Evolutionary conservation across 2,113 vertebrate species (phyloP).

Genomic region (Narcine bancroftii): DNA sequence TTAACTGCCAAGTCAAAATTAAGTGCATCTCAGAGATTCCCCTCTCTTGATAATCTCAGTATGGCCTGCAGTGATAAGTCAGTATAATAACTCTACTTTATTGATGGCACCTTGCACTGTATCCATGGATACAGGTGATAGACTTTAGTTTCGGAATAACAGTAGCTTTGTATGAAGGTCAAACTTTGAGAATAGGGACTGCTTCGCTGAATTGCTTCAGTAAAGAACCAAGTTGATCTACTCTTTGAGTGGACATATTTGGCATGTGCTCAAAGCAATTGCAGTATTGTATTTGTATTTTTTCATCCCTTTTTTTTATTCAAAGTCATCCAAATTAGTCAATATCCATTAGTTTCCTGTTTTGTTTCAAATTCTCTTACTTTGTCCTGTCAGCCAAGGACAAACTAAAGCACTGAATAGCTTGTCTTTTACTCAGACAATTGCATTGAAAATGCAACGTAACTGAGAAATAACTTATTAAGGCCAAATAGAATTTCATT

Average conservation of each 20-base stretch:
- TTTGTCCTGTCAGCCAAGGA: not conserved
- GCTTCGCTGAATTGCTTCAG: not conserved
- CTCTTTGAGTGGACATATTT: not conserved
- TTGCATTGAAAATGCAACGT: not conserved
- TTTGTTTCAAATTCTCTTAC: not conserved
- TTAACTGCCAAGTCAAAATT: not conserved
- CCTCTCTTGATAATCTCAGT: not conserved
- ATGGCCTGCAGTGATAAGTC: not conserved
- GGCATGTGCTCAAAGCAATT: not conserved
- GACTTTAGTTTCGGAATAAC: not conserved
- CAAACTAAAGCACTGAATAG: not conserved
- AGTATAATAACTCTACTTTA: not conserved
- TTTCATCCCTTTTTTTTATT: not conserved
- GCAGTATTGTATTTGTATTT: not conserved
- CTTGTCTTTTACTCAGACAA: not conserved
- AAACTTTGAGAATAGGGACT: not conserved
- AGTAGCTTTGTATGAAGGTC: not conserved
- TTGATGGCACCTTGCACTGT: not conserved
- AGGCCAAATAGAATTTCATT: too few species aligned
- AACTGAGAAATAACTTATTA: not conserved
- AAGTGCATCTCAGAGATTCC: not conserved
- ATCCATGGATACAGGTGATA: not conserved
- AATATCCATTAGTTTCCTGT: not conserved
- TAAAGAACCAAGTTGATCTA: not conserved
- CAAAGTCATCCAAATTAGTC: not conserved